These are phyloP conservation scores for Pipistrellus pipistrellus DNA, from an alignment of 2,797 vertebrate species.

Conservation along the genomic window DNA sequence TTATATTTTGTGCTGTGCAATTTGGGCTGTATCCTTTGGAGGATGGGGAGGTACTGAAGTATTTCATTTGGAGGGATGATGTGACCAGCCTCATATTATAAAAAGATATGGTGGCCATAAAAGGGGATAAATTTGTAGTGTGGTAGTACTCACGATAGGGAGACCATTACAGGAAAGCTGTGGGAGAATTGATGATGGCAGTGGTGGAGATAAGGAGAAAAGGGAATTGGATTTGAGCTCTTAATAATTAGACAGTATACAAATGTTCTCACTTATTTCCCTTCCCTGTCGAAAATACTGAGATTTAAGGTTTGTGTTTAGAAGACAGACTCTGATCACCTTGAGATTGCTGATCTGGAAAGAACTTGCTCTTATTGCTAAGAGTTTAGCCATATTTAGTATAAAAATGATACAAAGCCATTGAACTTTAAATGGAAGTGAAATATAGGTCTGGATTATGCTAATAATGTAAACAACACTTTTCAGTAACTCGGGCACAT, in stretches of 20 bases:
- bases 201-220: not conserved
- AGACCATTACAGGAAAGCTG: not conserved
- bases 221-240: constrained; percentile 5
- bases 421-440: constrained; percentile 25
- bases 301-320: constrained; percentile 36
- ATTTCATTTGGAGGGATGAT: constrained; percentile 13
- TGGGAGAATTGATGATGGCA: not conserved
- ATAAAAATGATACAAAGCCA: not conserved
- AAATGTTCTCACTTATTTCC: not conserved
- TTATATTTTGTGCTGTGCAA: not conserved
- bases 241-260: not conserved
- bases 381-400: constrained; percentile 19
- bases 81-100: constrained; percentile 12
- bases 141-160: not conserved
- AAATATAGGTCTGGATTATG: constrained; percentile 47
- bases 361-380: constrained; percentile 48
- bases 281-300: not conserved
- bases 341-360: constrained; percentile 19
- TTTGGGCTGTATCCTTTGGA: not conserved
- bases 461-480: constrained; percentile 28
- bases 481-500: constrained; percentile 6
- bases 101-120: not conserved
- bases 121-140: not conserved
- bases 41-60: not conserved
- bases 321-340: constrained; percentile 2